Conservation (phyloP, 2,113 vertebrate genomes). For the Entomyzon cyanotis region DNA sequence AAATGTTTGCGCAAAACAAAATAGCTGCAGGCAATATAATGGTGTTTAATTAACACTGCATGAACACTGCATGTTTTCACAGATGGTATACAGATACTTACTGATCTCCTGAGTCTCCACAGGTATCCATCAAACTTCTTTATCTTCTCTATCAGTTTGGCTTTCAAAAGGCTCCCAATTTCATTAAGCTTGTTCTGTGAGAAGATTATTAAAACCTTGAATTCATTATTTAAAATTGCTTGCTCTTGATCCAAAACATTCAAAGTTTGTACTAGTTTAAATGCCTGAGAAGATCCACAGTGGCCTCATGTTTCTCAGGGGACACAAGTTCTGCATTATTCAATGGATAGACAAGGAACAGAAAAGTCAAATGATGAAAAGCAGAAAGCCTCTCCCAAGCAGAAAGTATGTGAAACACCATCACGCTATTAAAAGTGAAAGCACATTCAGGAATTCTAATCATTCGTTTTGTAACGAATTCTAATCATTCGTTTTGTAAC, state of each 20-base stretch:
- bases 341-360: background rate
- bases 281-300: background rate
- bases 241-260: background rate
- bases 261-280: background rate
- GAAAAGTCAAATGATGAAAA: background rate
- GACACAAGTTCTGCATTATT: background rate
- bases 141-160: slow-evolving; percentile 71
- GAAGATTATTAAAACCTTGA: background rate
- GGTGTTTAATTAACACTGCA: background rate
- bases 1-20: background rate
- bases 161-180: slow-evolving; percentile 66
- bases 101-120: slow-evolving; percentile 23
- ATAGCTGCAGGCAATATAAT: background rate
- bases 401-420: background rate
- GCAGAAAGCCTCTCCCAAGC: background rate
- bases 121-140: slow-evolving; percentile 66
- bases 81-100: background rate
- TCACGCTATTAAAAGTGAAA: background rate
- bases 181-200: slow-evolving; percentile 70
- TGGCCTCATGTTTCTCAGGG: background rate
- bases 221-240: background rate
- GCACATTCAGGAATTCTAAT: background rate
- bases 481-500: background rate
- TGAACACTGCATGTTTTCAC: background rate
- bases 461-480: background rate